Evolutionary conservation across 2,888 invertebrate species (phyloP).

Genomic region (Drosophila stalkeri): DNA sequence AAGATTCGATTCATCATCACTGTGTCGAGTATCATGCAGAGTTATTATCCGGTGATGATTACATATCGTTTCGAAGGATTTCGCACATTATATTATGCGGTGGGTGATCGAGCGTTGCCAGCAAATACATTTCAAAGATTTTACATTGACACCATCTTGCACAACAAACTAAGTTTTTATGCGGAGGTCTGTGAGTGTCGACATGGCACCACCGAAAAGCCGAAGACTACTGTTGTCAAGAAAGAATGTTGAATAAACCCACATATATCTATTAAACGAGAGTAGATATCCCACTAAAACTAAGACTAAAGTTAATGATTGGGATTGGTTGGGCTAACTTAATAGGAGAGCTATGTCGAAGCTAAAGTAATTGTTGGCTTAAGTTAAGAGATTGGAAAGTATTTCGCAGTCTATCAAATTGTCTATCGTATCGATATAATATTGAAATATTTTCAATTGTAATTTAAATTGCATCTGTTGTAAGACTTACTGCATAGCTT

Average conservation of each 20-base stretch:
- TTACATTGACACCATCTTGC: constrained; percentile 77
- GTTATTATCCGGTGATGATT: constrained; percentile 76
- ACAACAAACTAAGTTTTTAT: constrained; percentile 75
- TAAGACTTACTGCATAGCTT: constrained; percentile 81
- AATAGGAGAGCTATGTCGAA: too few relatives aligned
- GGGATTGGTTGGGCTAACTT: too few relatives aligned
- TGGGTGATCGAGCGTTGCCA: constrained; percentile 57
- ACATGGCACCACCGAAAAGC: constrained; percentile 57
- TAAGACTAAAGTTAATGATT: not conserved
- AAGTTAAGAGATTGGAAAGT: too few relatives aligned
- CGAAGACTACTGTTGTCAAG: constrained; percentile 25
- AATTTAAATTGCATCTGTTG: not conserved
- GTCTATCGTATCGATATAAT: not conserved
- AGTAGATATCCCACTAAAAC: not conserved
- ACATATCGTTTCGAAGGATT: constrained; percentile 82
- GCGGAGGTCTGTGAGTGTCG: constrained; percentile 72
- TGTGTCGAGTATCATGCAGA: constrained; percentile 66
- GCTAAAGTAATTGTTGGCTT: too few relatives aligned
- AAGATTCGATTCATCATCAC: constrained; percentile 81
- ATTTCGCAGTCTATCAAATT: too few relatives aligned
- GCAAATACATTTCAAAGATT: constrained; percentile 72
- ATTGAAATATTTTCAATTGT: not conserved
- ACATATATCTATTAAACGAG: not conserved
- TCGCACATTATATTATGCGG: constrained; percentile 68
- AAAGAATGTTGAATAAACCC: not conserved